Base-by-base conservation (phyloP, 2,888 invertebrate species). In the Dilophus febrilis region DNA sequence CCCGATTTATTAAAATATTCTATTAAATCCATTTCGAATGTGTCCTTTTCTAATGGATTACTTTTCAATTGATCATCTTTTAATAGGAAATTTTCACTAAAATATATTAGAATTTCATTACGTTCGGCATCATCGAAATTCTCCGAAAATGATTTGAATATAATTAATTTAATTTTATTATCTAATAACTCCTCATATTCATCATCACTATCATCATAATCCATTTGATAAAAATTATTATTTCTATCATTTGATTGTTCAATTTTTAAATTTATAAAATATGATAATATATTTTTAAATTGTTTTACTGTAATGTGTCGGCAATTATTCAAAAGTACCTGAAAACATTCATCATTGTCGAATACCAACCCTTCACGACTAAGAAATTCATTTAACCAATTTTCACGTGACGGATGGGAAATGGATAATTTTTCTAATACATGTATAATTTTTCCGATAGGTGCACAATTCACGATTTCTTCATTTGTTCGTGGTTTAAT, bases 271-370 rank as follows among this genome's bases (percentile, higher is more conserved):
- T 11, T 35, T 8, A 28, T 8, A 7, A 32, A 19, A 30, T 29
- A 35, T 11, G 11, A 19, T 13, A 40, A 22, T 6, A 40, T 29
- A 10, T 14, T 17, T 10, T 27, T 29, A n/a, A 40, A 14, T 2
- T 35, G 2, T 19, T 27, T 13, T 3, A 35, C 28, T 2, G 29
- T 35, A 2, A 40, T 14, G 10, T 28, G 14, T 19, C n/a, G n/a
- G 12, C 17, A 44, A 30, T 55, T 50, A 1, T 48, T 42, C 19
- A 42, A 46, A 3, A 57, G 50, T 2, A 53, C 46, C 31, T 52
- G 48, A 3, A 57, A 35, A 31, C 57, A 58, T 41, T 58, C 58
- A 1, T 53, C 52, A 42, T 55, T 57, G 1, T 50, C 53, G 3
- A 53, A 42, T 1, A 52, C 48, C 2, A 51, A 40, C 8, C 38